Percentiles rank a stretch among this genome's conserved stretches.
phyloP scores from a whole-genome alignment of 2,797 vertebrate genomes.

The Echiichthys vipera region DNA sequence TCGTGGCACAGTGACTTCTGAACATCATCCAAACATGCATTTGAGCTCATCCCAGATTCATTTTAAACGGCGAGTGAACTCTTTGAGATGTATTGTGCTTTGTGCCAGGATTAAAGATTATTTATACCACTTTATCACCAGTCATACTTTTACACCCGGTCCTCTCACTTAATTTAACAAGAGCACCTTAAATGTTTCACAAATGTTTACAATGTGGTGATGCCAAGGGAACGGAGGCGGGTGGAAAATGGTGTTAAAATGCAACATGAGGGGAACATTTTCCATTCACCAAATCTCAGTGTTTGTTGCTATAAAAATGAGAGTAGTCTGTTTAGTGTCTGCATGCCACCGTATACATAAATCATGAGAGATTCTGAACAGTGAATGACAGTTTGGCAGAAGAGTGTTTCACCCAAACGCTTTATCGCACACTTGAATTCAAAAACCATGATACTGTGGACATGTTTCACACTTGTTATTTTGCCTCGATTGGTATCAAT shows the following conservation, averaged over 20 bases:
- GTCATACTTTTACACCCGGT: conserved; percentile 31
- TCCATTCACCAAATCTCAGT: conserved; percentile 49
- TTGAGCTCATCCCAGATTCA: conserved; percentile 12
- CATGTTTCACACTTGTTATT: conserved; percentile 30
- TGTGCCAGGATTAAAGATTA: conserved; percentile 27
- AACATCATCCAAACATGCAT: conserved; percentile 19
- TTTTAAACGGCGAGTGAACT: conserved; percentile 33
- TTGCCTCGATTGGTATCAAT: conserved; percentile 30
- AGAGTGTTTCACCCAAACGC: conserved; percentile 34
- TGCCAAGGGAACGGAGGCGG: conserved; percentile 22
- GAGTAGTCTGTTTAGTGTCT: conserved; percentile 51
- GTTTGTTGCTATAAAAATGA: conserved; percentile 41
- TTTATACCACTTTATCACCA: conserved; percentile 35
- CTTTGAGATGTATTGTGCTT: conserved; percentile 28
- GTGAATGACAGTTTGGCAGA: conserved; percentile 4
- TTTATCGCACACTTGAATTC: conserved; percentile 28
- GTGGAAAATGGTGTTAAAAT: conserved; percentile 24
- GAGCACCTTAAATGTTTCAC: conserved; percentile 37
- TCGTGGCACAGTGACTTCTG: conserved; percentile 39
- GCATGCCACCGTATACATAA: conserved; percentile 52
- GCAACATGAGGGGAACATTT: conserved; percentile 15
- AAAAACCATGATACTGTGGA: conserved; percentile 46
- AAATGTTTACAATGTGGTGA: conserved; percentile 33
- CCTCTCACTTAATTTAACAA: conserved; percentile 28
- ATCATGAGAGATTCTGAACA: conserved; percentile 28